A percentile compares a stretch with the other conserved stretches of the same genome.
Conservation (phyloP, 1,140 invertebrate genomes). For the Trichomalopsis sarcophagae region DNA sequence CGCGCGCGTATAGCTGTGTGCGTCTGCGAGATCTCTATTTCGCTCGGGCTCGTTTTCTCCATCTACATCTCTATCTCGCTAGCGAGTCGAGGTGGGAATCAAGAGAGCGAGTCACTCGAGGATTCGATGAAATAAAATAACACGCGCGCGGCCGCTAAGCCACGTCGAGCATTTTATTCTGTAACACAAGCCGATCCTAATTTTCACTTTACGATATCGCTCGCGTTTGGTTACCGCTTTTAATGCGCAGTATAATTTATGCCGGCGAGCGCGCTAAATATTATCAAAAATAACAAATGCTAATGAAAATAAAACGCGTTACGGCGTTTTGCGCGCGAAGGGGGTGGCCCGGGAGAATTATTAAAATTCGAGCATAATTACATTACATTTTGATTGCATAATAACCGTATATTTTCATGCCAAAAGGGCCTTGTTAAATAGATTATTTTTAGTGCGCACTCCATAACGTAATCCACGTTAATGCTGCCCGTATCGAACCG, state of each 20-base stretch:
- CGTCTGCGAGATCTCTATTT: neutral
- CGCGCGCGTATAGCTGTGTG: neutral
- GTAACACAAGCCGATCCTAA: neutral
- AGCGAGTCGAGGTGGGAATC: neutral
- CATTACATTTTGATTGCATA: neutral
- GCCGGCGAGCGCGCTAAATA: neutral
- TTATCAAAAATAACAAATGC: neutral
- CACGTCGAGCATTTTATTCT: neutral
- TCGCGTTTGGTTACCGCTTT: neutral
- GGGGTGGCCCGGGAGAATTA: neutral
- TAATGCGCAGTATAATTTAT: neutral
- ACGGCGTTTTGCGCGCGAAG: neutral
- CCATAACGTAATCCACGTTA: neutral
- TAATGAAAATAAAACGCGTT: neutral
- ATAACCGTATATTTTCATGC: neutral
- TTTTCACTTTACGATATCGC: neutral
- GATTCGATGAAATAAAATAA: constrained; percentile 9
- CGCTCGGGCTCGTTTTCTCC: neutral
- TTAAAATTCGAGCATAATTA: neutral
- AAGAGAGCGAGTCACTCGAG: neutral
- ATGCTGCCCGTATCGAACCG: neutral
- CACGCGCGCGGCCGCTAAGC: neutral
- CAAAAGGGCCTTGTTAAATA: neutral
- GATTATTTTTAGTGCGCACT: neutral
- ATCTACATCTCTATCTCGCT: neutral